These are phyloP conservation scores for Chelonia mydas DNA, from an alignment of 2,797 vertebrate species.

Conservation along the genomic window DNA sequence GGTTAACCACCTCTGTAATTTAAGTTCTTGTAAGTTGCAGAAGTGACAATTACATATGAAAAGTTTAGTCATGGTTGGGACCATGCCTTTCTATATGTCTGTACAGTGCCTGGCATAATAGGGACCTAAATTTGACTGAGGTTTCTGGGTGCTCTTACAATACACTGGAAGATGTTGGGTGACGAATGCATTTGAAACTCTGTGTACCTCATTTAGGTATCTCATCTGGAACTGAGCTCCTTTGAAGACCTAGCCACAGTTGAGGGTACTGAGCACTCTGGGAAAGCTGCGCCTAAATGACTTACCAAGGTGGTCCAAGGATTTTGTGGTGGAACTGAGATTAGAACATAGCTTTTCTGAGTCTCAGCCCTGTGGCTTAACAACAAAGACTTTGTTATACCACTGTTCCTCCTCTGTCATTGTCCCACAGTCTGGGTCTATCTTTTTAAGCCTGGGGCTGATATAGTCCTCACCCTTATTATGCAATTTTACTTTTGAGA, in stretches of 20 bases:
- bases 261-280: neutral
- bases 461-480: neutral
- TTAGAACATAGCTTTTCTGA: neutral
- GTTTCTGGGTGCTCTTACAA: neutral
- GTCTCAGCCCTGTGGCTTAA: neutral
- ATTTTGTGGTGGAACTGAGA: neutral
- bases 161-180: neutral
- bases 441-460: neutral
- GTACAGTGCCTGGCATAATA: neutral
- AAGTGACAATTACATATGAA: neutral
- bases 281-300: neutral
- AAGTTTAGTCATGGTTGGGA: neutral
- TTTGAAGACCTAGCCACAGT: neutral
- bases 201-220: neutral
- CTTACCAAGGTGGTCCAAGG: neutral
- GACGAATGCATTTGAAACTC: neutral
- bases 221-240: neutral
- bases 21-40: neutral
- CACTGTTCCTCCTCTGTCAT: neutral
- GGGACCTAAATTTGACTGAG: fast-evolving
- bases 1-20: neutral
- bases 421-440: neutral
- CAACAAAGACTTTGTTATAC: neutral
- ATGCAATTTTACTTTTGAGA: neutral
- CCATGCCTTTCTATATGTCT: neutral